Conservation (phyloP, 1,140 invertebrate genomes). For the Cheumatopsyche charites region DNA sequence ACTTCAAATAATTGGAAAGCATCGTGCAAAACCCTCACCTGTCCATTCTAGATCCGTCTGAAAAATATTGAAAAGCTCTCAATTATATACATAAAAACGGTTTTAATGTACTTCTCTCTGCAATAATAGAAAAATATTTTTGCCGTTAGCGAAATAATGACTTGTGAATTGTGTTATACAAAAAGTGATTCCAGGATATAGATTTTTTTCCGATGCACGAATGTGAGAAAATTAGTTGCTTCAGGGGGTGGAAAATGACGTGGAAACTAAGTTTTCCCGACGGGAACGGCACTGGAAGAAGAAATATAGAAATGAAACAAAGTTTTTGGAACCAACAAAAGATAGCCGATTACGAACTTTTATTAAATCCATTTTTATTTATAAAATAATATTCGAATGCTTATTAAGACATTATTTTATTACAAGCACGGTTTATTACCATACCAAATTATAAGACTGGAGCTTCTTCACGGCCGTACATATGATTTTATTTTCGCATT, state of each 20-base stretch:
- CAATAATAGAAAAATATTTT: no score
- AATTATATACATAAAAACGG: constrained; percentile 21
- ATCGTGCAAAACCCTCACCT: constrained; percentile 42
- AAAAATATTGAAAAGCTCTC: constrained; percentile 31
- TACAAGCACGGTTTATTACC: not conserved
- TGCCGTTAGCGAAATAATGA: not conserved
- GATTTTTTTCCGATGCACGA: constrained; percentile 28
- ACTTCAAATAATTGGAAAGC: constrained; percentile 49
- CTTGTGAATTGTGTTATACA: not conserved
- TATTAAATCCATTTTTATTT: no score
- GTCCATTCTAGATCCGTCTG: not conserved
- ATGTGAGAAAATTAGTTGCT: constrained; percentile 45
- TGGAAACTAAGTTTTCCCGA: constrained; percentile 43
- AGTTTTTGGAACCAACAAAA: constrained; percentile 31
- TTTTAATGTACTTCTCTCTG: not conserved
- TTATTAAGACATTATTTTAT: no score
- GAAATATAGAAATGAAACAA: constrained; percentile 24
- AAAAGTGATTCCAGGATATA: no score
- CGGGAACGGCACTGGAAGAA: constrained; percentile 8
- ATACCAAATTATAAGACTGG: not conserved
- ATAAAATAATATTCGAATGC: no score
- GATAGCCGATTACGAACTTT: not conserved
- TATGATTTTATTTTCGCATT: constrained; percentile 1
- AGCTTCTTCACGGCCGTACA: not conserved
- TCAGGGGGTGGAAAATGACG: constrained; percentile 38